Evolutionary conservation across 2,888 invertebrate genomes (phyloP), one percentile per base, ranked within the genome.

Genomic region (Gandaritis pyraliata): DNA sequence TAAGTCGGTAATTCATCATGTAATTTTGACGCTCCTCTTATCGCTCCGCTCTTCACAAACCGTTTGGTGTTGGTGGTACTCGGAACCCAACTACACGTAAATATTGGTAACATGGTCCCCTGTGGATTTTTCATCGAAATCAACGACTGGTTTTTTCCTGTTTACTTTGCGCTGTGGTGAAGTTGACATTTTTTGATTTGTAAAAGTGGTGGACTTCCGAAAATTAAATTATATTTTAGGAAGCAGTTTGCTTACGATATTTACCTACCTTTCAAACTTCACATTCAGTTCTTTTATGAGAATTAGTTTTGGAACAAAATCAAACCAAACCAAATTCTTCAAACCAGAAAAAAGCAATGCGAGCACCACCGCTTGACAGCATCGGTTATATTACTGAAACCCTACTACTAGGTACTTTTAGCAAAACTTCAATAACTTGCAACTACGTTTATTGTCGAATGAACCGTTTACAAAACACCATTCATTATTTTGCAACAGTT

Each of bases 401-500:
- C 23, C 23, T 23, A 1, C 23, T 23, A 23, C 6, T 23, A 2
- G 3, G 23, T 23, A 23, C 5, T 33, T 33, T 33, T 33, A 33
- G 10, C 1, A 6, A 33, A 33, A 33, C 10, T 33, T 1, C 8
- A 33, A 33, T 11, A 10, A 33, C n/a, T 11, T 48, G 10, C 33
- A 48, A 2, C 7, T 23, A 54, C 18, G 12, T 23, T 45, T 41
- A 38, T 49, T 50, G 43, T 59, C 45, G 65, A 53, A 45, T 43
- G 11, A 73, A 73, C 70, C 66, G 68, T 64, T 64, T 50, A 58
- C 59, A 58, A 65, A 72, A 75, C 71, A 73, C 69, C 55, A 74
- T 76, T 74, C 74, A 77, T 81, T 79, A 81, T 70, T 69, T 64
- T 65, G 64, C 72, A 78, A 75, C 81, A 81, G 79, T 85, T 84